These are phyloP conservation scores for Papilio machaon DNA, from an alignment of 1,140 invertebrate genomes.

Conservation along the genomic window DNA sequence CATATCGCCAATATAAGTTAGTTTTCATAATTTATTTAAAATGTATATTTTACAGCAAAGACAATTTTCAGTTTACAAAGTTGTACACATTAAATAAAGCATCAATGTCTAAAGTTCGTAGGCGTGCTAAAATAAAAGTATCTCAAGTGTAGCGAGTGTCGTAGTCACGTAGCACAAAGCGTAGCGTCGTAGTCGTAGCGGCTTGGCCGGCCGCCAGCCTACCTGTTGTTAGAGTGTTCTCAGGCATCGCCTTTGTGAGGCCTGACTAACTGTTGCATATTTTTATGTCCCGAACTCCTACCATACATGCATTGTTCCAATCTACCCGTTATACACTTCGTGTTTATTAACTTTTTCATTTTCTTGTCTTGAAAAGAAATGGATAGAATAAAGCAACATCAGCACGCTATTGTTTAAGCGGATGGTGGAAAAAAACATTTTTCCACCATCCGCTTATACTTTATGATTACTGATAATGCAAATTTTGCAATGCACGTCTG, in stretches of 20 bases:
- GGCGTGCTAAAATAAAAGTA: constrained; percentile 37
- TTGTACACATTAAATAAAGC: background rate
- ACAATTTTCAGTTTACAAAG: background rate
- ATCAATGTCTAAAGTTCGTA: constrained; percentile 11
- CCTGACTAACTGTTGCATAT: constrained; percentile 47
- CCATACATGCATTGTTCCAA: constrained; percentile 40
- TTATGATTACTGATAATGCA: background rate
- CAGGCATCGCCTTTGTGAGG: constrained; percentile 39
- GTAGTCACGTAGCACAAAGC: constrained; percentile 44
- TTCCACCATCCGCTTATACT: background rate
- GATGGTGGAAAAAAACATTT: background rate
- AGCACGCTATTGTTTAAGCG: background rate
- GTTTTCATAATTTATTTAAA: background rate
- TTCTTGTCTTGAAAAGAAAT: constrained; percentile 8
- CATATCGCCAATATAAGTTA: no score
- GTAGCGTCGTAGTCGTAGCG: constrained; percentile 34
- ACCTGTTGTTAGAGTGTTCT: constrained; percentile 47
- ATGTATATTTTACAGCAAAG: background rate
- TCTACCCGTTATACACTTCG: constrained; percentile 38
- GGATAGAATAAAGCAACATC: background rate
- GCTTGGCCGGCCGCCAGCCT: constrained; percentile 45
- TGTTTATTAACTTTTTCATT: constrained; percentile 34
- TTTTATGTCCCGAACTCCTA: constrained; percentile 41
- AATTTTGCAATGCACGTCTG: background rate
- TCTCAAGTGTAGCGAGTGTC: constrained; percentile 38